Base-by-base conservation (phyloP, 2,113 vertebrate genomes). In the Nipponia nippon region DNA sequence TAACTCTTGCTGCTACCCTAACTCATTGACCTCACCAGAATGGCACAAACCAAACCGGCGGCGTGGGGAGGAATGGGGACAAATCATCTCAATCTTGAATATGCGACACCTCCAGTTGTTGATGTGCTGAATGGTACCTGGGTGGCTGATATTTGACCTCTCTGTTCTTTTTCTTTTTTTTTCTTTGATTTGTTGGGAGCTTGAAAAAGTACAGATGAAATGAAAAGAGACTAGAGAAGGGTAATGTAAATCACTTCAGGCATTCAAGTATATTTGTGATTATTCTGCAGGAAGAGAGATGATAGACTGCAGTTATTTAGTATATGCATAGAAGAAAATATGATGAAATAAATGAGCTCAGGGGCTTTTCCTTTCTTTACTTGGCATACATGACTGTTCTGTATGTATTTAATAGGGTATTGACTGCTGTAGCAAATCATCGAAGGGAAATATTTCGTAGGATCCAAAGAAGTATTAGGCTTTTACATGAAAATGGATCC, bases 251-350 rank as follows among this genome's bases (percentile, higher is more conserved):
- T 93, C 42, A 72, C 69, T 96, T 84, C 84, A 73, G 84, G 42
- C 83, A 53, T 87, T 91, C 62, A 67, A 73, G 29, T 36, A 42
- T 87, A 19, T 66, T 85, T 58, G 30, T 85, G 87, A 77, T 96
- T 91, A 47, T 95, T 93, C 66, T 83, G 22, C 66, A 90, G 93
- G n/a, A 92, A 84, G 42, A 65, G 46, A 71, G 82, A 62, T 85
- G 89, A 89, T 86, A 94, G 85, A 67, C 42, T 80, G 49, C 16
- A 46, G 78, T 89, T 93, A n/a, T 76, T 95, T 93, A 85, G 72
- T 77, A 70, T 86, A 44, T 42, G 62, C 72, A 73, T 47, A 87
- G 46, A 93, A 87, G 93, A 85, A 97, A 94, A 95, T 32, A 75
- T 1, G 38, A 82, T 82, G n/a, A 55, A 91, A 80, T 69, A 77